Conservation (phyloP, 1,140 invertebrate genomes). For the Xylocopa sonorina region DNA sequence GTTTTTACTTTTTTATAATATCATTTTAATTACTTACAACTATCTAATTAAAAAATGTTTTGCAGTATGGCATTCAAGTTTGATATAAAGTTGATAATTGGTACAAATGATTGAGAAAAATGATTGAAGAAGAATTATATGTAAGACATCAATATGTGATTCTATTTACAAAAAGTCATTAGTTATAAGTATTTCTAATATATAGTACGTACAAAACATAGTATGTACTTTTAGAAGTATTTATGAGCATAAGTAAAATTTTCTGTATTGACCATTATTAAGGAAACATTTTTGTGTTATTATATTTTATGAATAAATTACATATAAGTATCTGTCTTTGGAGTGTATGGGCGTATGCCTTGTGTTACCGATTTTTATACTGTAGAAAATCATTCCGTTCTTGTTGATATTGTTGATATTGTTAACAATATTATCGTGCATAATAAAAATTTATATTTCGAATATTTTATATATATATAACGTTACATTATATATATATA, state of each 20-base stretch:
- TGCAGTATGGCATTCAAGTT: no score
- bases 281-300: not conserved
- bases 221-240: not conserved
- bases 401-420: slow-evolving; percentile 34
- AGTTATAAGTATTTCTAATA: not conserved
- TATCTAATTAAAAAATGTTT: no score
- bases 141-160: slow-evolving; percentile 1
- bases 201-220: not conserved
- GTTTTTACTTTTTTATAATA: slow-evolving; percentile 9
- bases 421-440: not conserved
- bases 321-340: no score
- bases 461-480: no score
- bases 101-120: no score
- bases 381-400: slow-evolving; percentile 20
- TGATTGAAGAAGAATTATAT: no score
- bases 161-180: slow-evolving; percentile 6
- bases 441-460: slow-evolving; percentile 47
- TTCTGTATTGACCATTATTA: slow-evolving; percentile 3
- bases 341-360: no score
- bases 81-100: no score
- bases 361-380: slow-evolving; percentile 25
- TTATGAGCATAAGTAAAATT: not conserved
- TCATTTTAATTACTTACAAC: not conserved
- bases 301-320: slow-evolving; percentile 8
- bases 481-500: slow-evolving; percentile 15